Evolutionary conservation across 2,888 invertebrate species (phyloP).

Genomic region (Idaea aversata): DNA sequence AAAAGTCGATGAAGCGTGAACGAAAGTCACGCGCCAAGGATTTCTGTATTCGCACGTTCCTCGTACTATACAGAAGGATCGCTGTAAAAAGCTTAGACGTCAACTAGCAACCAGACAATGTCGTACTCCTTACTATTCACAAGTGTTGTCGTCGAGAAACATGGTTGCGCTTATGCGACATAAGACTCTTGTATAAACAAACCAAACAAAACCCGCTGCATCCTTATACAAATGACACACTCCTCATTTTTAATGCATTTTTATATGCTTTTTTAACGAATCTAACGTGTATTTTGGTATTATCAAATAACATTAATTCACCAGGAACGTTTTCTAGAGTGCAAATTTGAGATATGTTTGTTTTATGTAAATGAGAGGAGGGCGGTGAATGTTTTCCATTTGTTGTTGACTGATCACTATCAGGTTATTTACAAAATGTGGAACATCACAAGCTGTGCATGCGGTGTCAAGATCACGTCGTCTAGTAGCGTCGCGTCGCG

Average conservation of each 20-base stretch:
- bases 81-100: slow-evolving; percentile 27
- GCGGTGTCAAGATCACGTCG: slow-evolving; percentile 77
- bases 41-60: slow-evolving; percentile 61
- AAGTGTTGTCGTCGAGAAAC: slow-evolving; percentile 11
- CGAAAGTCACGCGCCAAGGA: slow-evolving; percentile 72
- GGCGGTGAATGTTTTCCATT: slow-evolving; percentile 11
- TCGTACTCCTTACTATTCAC: slow-evolving; percentile 22
- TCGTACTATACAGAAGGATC: slow-evolving; percentile 31
- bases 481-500: slow-evolving; percentile 38
- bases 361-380: background rate
- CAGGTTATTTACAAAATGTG: slow-evolving; percentile 49
- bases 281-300: background rate
- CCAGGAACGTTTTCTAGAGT: background rate
- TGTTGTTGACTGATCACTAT: slow-evolving; percentile 37
- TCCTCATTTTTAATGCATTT: background rate
- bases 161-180: background rate
- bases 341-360: background rate
- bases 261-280: background rate
- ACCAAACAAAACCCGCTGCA: slow-evolving; percentile 3
- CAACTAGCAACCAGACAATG: slow-evolving; percentile 10
- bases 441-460: slow-evolving; percentile 63
- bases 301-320: background rate
- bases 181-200: slow-evolving; percentile 3
- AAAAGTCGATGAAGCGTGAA: slow-evolving; percentile 68
- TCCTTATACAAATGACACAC: slow-evolving; percentile 2